These are phyloP conservation scores for Antheraea assamensis DNA, from an alignment of 2,888 invertebrate genomes.

Conservation along the genomic window DNA sequence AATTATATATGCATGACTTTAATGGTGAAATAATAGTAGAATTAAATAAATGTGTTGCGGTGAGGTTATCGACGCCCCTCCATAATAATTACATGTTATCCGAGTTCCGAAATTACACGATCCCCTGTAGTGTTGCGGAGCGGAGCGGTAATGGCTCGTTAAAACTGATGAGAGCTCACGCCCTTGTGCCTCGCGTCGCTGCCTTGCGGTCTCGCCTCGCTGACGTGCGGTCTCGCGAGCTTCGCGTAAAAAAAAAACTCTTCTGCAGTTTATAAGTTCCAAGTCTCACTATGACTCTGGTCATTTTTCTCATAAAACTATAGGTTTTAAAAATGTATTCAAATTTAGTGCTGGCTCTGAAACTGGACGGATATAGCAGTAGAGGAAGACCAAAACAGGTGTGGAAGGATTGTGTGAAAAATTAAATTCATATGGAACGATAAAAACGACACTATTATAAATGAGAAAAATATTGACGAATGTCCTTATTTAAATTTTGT, in stretches of 20 bases:
- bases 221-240: conserved; percentile 47
- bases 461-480: too few species aligned
- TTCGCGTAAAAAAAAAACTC: neutral
- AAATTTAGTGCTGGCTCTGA: too few species aligned
- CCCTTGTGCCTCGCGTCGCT: conserved; percentile 53
- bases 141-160: conserved; percentile 75
- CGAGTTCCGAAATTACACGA: conserved; percentile 74
- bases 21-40: conserved; percentile 42
- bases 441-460: too few species aligned
- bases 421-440: too few species aligned
- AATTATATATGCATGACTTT: conserved; percentile 20
- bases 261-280: neutral
- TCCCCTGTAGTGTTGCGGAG: conserved; percentile 53
- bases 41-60: conserved; percentile 65
- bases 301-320: neutral
- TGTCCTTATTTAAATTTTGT: too few species aligned
- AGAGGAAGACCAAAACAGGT: too few species aligned
- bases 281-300: neutral
- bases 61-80: conserved; percentile 72
- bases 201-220: conserved; percentile 42
- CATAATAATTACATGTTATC: conserved; percentile 78
- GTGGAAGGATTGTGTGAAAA: too few species aligned
- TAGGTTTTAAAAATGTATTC: too few species aligned
- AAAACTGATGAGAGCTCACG: conserved; percentile 77
- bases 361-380: too few species aligned